A percentile compares a stretch with the other conserved stretches of the same genome.
Conservation (phyloP, 2,888 invertebrate species). For the Geotrupes spiniger region DNA sequence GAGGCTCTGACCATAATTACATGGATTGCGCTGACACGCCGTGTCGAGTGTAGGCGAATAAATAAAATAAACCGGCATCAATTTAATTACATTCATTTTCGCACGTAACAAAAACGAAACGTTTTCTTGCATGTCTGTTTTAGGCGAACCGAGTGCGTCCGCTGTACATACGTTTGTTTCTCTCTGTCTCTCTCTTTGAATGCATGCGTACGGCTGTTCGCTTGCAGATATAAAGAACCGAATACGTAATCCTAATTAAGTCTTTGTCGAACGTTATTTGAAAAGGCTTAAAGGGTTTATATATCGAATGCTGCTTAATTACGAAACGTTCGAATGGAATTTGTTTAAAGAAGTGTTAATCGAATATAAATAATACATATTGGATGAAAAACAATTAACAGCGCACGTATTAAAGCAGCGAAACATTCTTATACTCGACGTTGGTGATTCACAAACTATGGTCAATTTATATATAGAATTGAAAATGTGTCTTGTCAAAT, state of each 20-base stretch:
- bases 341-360: too few relatives aligned
- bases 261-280: too few relatives aligned
- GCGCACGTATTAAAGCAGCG: too few relatives aligned
- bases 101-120: conserved; percentile 14
- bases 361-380: too few relatives aligned
- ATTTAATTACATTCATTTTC: conserved; percentile 19
- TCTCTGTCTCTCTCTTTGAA: not conserved
- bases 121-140: conserved; percentile 12
- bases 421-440: too few relatives aligned
- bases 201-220: not conserved
- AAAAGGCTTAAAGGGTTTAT: too few relatives aligned
- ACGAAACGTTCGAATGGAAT: too few relatives aligned
- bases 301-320: too few relatives aligned
- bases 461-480: too few relatives aligned
- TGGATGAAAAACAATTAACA: too few relatives aligned
- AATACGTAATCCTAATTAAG: not conserved
- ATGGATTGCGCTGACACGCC: conserved; percentile 29
- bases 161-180: not conserved
- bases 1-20: conserved; percentile 41
- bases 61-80: conserved; percentile 14
- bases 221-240: not conserved
- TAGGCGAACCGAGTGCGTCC: not conserved
- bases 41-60: conserved; percentile 26
- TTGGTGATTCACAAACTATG: too few relatives aligned
- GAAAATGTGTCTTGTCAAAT: too few relatives aligned